Evolutionary conservation across 37 sponge, comb jelly and placozoan species (phyloP).

Genomic region (Ianthella basta): DNA sequence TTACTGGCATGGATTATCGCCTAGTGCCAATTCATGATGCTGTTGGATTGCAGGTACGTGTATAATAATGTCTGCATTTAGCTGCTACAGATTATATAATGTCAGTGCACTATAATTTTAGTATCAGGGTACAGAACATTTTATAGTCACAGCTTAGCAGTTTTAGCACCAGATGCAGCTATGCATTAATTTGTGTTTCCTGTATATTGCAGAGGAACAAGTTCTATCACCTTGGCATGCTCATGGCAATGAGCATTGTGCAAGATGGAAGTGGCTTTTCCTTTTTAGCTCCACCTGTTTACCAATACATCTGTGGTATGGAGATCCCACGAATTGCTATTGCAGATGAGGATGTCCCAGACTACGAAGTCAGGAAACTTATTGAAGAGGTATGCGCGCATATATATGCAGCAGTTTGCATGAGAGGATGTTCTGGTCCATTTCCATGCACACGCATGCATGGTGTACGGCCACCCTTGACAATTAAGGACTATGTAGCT

Average conservation of each 20-base stretch:
- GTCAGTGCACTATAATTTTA: no score
- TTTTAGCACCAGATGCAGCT: no score
- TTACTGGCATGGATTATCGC: not conserved
- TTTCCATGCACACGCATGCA: not conserved
- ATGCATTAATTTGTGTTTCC: no score
- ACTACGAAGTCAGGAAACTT: not conserved
- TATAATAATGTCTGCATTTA: no score
- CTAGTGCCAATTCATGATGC: constrained; percentile 4
- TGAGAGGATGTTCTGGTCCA: not conserved
- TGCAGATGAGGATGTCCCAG: constrained; percentile 15
- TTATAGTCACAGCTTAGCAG: no score
- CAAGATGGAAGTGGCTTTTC: constrained; percentile 38
- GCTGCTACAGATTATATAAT: no score
- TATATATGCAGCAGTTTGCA: no score
- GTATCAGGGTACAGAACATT: no score
- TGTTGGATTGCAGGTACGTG: constrained; percentile 25
- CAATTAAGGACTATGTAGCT: not conserved
- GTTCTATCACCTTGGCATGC: constrained; percentile 34
- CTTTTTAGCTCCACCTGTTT: constrained; percentile 29
- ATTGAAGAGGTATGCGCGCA: not conserved
- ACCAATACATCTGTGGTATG: constrained; percentile 27
- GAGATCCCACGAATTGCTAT: not conserved
- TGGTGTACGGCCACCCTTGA: no score
- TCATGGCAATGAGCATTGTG: constrained; percentile 35
- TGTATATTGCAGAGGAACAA: constrained; percentile 27